Evolutionary conservation across 2,888 invertebrate species (phyloP), one percentile per base, ranked within the genome.

Genomic region (Girardia tigrina): DNA sequence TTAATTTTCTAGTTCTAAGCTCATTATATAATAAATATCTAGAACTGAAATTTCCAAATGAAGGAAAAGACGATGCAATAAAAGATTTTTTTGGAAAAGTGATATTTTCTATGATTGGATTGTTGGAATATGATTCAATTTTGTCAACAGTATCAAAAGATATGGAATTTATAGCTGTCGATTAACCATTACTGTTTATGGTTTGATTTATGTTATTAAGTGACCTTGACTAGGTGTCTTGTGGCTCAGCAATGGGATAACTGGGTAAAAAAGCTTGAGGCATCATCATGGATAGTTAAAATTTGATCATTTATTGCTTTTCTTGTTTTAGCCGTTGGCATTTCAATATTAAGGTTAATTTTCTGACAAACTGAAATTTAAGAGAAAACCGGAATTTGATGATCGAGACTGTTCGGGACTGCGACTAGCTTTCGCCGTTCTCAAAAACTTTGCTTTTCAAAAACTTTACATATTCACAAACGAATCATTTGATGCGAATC

Each of bases 321-420:
- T 56, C 56, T 56, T 56, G 56, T 4, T 56, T 56, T 56, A 6
- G 56, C 56, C 56, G 56, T 56, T 56, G 56, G 56, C 56, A 56
- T 20, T 56, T 56, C 56, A 23, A 56, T 56, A 56, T 56, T 56
- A 56, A 23, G 20, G 56, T 23, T 56, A 56, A 56, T 56, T 56
- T 56, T 56, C 56, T 56, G 56, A 56, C 23, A 56, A 56, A 56
- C 56, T 56, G 56, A 56, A 56, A 56, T 56, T 56, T n/a, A 56
- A n/a, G 56, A 56, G 56, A 56, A n/a, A 56, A 56, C n/a, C n/a
- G n/a, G n/a, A n/a, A n/a, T n/a, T n/a, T n/a, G n/a, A n/a, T n/a
- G n/a, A n/a, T n/a, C n/a, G n/a, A n/a, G n/a, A n/a, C n/a, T n/a
- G n/a, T n/a, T n/a, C n/a, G n/a, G n/a, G n/a, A n/a, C n/a, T n/a